These are phyloP conservation scores for Chloroceryle amazona DNA, from an alignment of 2,797 vertebrate species.

Conservation along the genomic window DNA sequence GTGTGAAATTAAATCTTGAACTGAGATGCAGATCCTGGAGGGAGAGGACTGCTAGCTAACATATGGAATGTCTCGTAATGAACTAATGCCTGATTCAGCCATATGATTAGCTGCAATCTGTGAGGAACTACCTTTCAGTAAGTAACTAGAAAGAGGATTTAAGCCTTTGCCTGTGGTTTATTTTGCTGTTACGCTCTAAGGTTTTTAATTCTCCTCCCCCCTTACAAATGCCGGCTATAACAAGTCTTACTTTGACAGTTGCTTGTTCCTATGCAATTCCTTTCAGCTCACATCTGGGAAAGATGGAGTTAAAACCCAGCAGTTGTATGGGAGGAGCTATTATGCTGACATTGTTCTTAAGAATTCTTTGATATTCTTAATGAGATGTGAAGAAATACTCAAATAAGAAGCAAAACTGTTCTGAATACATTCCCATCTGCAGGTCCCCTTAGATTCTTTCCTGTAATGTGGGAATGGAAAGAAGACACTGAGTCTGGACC, in stretches of 20 bases:
- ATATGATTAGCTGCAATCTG: not conserved
- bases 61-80: not conserved
- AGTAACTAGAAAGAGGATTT: slow-evolving; percentile 6
- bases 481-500: not conserved
- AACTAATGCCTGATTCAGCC: slow-evolving; percentile 8
- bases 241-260: not conserved
- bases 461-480: not conserved
- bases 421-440: not conserved
- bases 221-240: not conserved
- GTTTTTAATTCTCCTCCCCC: not conserved
- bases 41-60: not conserved
- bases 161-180: not conserved
- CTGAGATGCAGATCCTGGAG: not conserved
- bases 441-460: not conserved
- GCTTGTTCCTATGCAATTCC: not conserved
- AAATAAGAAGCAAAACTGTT: not conserved
- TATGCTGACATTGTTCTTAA: not conserved
- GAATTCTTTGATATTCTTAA: slow-evolving; percentile 14
- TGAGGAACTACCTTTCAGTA: slow-evolving; percentile 4
- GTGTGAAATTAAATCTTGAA: not conserved
- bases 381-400: not conserved
- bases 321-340: not conserved
- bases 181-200: not conserved
- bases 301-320: not conserved
- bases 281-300: not conserved